A percentile compares a stretch with the other conserved stretches of the same genome.
Evolutionary conservation across 1,140 invertebrate species (phyloP).

Genomic region (Sinonovacula constricta): DNA sequence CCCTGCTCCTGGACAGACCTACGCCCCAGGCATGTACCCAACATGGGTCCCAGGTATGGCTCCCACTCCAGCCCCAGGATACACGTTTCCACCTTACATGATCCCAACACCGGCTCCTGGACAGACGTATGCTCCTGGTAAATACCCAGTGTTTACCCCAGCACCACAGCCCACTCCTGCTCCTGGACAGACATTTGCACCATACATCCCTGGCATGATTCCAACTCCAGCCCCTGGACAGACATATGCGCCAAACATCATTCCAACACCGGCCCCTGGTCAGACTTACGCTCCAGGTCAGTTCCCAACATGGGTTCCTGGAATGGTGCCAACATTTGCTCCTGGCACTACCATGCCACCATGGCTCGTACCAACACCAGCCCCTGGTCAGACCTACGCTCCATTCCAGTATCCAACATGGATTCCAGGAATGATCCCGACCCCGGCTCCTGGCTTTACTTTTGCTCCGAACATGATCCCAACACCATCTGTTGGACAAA

Average conservation of each 20-base stretch:
- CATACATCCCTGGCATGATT: conserved; percentile 23
- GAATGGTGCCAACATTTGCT: conserved; percentile 13
- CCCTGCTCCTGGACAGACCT: conserved; percentile 46
- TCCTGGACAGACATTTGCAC: conserved; percentile 17
- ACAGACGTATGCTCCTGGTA: conserved; percentile 45
- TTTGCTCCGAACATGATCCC: conserved; percentile 40
- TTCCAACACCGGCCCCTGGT: conserved; percentile 40
- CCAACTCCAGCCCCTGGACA: conserved; percentile 52
- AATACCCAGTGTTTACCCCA: conserved; percentile 19
- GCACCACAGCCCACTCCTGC: conserved; percentile 23
- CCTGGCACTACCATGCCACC: conserved; percentile 2
- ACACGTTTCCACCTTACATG: conserved; percentile 60
- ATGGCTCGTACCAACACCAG: conserved; percentile 31
- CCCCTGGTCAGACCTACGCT: conserved; percentile 56
- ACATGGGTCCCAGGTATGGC: conserved; percentile 53
- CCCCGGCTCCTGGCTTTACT: conserved; percentile 26
- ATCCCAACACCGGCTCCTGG: conserved; percentile 32
- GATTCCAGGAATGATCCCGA: conserved; percentile 50
- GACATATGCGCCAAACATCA: conserved; percentile 56
- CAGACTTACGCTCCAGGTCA: conserved; percentile 31
- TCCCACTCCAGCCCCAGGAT: conserved; percentile 57
- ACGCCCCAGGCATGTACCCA: conserved; percentile 39
- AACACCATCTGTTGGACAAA: conserved; percentile 40
- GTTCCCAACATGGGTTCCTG: conserved; percentile 29
- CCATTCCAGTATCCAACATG: conserved; percentile 50